Conservation (phyloP, 2,113 vertebrate species). For the Dicaeum eximium region DNA sequence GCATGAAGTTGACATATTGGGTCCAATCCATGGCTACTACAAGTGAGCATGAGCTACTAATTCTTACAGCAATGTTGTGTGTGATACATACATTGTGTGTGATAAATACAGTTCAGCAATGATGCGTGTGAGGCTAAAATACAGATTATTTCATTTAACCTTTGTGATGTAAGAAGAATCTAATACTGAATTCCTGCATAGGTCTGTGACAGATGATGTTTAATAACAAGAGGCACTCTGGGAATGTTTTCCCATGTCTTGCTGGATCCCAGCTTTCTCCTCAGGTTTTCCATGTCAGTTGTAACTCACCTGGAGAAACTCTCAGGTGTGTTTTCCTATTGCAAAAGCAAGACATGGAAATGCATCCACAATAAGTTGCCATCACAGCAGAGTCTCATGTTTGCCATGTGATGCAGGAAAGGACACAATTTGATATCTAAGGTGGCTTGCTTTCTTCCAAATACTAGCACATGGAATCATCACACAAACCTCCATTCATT, state of each 20-base stretch:
- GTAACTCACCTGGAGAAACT: not conserved
- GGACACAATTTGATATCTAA: not conserved
- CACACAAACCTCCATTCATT: not conserved
- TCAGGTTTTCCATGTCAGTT: not conserved
- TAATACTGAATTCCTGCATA: not conserved
- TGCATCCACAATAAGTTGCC: not conserved
- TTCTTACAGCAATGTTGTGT: fast-evolving
- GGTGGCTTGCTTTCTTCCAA: not conserved
- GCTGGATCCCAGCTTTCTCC: not conserved
- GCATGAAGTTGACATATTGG: not conserved
- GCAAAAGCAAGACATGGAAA: not conserved
- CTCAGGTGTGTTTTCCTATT: not conserved
- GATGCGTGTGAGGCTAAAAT: not conserved
- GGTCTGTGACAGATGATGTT: not conserved
- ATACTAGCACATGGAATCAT: not conserved
- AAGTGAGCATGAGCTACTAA: not conserved
- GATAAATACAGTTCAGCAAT: no score
- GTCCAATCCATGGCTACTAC: not conserved
- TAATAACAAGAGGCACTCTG: not conserved
- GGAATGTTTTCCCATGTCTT: not conserved
- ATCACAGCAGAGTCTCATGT: fast-evolving
- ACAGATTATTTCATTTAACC: not conserved
- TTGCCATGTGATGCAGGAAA: not conserved
- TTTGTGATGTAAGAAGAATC: not conserved
- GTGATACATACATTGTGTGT: no score